A percentile compares a stretch with the other conserved stretches of the same genome.
Evolutionary conservation across 2,797 vertebrate genomes (phyloP).

Genomic region (Ceryle rudis): DNA sequence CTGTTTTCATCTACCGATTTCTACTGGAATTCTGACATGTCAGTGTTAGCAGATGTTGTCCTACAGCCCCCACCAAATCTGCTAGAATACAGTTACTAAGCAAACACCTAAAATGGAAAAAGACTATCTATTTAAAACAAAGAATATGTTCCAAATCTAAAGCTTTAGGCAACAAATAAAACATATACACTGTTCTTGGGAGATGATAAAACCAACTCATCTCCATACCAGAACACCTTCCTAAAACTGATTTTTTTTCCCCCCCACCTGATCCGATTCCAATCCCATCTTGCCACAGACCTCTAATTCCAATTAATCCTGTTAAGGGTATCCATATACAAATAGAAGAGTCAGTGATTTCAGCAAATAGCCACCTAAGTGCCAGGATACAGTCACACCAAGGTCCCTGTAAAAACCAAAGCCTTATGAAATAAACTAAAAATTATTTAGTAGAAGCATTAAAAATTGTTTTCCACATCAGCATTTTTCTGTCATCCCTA

Average conservation of each 20-base stretch:
- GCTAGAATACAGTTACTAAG: neutral
- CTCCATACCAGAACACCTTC: neutral
- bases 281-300: neutral
- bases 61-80: neutral
- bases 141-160: neutral
- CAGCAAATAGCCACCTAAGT: neutral
- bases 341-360: neutral
- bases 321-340: neutral
- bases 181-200: neutral
- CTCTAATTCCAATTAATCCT: neutral
- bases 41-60: neutral
- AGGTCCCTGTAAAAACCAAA: neutral
- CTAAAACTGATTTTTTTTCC: neutral
- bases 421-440: neutral
- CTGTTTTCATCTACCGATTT: neutral
- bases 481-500: neutral
- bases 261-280: neutral
- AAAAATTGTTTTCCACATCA: neutral
- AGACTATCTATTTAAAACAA: neutral
- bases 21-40: neutral
- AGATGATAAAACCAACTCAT: neutral
- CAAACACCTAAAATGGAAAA: neutral
- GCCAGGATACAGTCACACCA: neutral
- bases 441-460: neutral
- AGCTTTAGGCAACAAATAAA: neutral